Evolutionary conservation across 2,797 vertebrate species (phyloP).

Genomic region (Limnodromus scolopaceus): DNA sequence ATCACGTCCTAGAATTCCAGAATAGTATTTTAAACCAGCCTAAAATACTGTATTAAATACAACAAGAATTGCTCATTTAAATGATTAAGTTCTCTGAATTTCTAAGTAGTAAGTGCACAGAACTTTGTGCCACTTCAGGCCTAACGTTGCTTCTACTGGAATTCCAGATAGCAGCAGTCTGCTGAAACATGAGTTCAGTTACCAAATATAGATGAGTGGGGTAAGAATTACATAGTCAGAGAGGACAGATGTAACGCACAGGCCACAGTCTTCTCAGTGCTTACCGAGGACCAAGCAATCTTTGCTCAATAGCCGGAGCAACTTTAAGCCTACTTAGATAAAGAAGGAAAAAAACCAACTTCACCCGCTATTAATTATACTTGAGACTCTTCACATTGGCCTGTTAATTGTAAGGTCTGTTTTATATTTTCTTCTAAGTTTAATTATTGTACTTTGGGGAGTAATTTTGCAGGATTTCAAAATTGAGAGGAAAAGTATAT

Average conservation of each 20-base stretch:
- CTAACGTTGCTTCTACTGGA: conserved; percentile 72
- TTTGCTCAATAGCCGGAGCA: conserved; percentile 64
- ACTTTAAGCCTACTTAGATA: conserved; percentile 32
- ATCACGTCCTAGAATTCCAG: not conserved
- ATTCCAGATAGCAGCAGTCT: conserved; percentile 81
- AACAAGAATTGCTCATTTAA: not conserved
- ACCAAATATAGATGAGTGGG: conserved; percentile 93
- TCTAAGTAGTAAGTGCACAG: conserved; percentile 54
- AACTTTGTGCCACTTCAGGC: conserved; percentile 67
- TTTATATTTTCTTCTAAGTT: conserved; percentile 4
- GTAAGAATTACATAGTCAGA: conserved; percentile 83
- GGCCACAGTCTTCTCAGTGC: conserved; percentile 76
- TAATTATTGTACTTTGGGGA: not conserved
- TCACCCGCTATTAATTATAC: not conserved
- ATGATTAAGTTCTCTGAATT: conserved; percentile 17
- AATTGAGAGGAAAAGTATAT: not conserved
- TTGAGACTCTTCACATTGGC: conserved; percentile 35
- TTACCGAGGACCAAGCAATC: conserved; percentile 68
- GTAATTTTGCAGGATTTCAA: conserved; percentile 5
- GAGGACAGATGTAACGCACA: conserved; percentile 87
- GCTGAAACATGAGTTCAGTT: conserved; percentile 93
- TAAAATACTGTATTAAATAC: not conserved
- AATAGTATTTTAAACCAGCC: not conserved
- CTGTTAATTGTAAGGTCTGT: conserved; percentile 64
- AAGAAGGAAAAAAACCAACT: conserved; percentile 1